phyloP scores from a whole-genome alignment of 2,113 vertebrate genomes.

The Rutilus rutilus region DNA sequence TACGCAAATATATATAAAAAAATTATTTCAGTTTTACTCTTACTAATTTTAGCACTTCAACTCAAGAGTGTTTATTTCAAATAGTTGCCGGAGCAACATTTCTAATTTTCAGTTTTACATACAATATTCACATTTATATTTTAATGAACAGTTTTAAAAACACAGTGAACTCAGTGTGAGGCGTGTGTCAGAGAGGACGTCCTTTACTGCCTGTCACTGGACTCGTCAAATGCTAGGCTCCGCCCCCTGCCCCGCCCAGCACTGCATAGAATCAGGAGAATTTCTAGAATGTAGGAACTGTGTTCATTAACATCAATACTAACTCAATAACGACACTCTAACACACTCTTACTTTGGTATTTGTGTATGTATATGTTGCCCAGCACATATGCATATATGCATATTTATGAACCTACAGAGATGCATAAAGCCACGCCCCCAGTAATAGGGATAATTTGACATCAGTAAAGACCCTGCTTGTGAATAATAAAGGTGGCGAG shows the following conservation, averaged over 20 bases:
- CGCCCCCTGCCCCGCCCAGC: neutral
- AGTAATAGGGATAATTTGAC: neutral
- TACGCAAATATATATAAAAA: too few species aligned
- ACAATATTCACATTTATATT: neutral
- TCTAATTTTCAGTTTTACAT: neutral
- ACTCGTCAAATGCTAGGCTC: constrained; percentile 25
- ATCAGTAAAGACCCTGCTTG: neutral
- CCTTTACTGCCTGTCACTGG: constrained; percentile 69
- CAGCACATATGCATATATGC: neutral
- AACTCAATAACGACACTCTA: neutral
- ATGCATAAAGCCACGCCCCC: neutral
- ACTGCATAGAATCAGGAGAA: neutral
- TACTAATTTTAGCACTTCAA: neutral
- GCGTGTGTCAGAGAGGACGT: neutral
- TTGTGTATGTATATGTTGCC: neutral
- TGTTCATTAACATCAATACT: neutral
- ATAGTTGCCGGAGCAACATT: too few species aligned
- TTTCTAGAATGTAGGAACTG: neutral
- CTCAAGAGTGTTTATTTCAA: neutral
- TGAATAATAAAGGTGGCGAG: neutral
- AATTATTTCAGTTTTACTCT: too few species aligned
- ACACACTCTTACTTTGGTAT: neutral
- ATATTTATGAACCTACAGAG: neutral
- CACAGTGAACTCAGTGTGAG: neutral
- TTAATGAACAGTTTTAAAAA: too few species aligned